Percentiles rank a stretch among this genome's conserved stretches.
phyloP scores from a whole-genome alignment of 2,888 invertebrate genomes.

The Luperina testacea region DNA sequence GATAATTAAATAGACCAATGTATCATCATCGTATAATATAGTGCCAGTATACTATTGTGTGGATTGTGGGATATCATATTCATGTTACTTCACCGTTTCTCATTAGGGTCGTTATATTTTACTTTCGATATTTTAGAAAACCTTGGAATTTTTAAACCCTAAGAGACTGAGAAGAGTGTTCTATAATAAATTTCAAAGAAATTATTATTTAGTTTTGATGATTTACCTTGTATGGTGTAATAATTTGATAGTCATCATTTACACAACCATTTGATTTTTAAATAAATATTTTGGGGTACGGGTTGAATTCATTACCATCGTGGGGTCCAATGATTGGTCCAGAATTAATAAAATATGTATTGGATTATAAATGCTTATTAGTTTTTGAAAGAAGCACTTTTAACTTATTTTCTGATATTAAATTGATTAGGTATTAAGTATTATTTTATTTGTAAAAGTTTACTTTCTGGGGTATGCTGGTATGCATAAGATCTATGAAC shows the following conservation, averaged over 20 bases:
- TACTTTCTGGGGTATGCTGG: constrained; percentile 16
- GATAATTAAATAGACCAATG: constrained; percentile 77
- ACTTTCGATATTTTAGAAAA: constrained; percentile 66
- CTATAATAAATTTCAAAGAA: constrained; percentile 82
- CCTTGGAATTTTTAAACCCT: constrained; percentile 83
- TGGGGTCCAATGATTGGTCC: constrained; percentile 74
- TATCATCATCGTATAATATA: constrained; percentile 59
- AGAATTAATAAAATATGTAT: constrained; percentile 63
- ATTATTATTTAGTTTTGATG: constrained; percentile 66
- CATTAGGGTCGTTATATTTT: constrained; percentile 56
- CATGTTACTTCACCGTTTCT: constrained; percentile 56
- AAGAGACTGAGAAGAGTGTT: constrained; percentile 90
- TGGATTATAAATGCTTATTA: constrained; percentile 48
- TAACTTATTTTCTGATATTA: constrained; percentile 25
- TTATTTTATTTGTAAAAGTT: constrained; percentile 37
- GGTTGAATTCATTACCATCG: constrained; percentile 64
- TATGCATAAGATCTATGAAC: constrained; percentile 35
- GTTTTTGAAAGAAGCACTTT: constrained; percentile 36
- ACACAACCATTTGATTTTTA: constrained; percentile 40
- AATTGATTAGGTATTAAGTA: constrained; percentile 38
- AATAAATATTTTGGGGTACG: constrained; percentile 54
- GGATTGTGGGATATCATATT: constrained; percentile 59
- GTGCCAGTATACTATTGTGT: constrained; percentile 53
- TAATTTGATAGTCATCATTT: constrained; percentile 55
- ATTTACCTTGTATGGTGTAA: constrained; percentile 49